Evolutionary conservation across 2,797 vertebrate species (phyloP), one percentile per base, ranked within the genome.

Genomic region (Gallirallus australis): DNA sequence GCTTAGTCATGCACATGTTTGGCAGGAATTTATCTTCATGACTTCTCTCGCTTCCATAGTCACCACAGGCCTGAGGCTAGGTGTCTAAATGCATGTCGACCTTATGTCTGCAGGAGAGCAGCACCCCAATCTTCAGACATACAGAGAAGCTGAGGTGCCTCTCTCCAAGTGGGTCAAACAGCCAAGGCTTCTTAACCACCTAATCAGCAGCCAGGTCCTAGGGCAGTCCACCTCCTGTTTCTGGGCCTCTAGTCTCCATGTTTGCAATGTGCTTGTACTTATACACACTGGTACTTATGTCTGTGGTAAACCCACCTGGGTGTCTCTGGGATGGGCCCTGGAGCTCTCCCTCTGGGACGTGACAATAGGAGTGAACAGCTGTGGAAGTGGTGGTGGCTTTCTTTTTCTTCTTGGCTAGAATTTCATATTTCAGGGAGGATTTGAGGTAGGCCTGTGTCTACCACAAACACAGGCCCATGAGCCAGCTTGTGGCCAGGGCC

Each of bases 1-100:
- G 59, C 73, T 94, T 95, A 92, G 86, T 95, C 93, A 95, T 61
- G 27, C 82, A 35, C 27, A 52, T 79, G 28, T 90, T 95, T 90
- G 86, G 77, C 92, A 95, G 85, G 85, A 95, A 78, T 88, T 83
- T 88, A 64, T 69, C 73, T 86, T 70, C 3, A 1, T 76, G 70
- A 81, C 70, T 94, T 57, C 69, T 92, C 64, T 87, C 0, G 1
- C 87, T 95, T 89, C 86, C 54, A 20, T 12, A 82, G 66, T 33
- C 90, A 77, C 54, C 63, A 24, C 4, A 35, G 56, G 83, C 93
- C 82, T 75, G 69, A 84, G 92, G 93, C 73, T 76, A 94, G 30
- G 31, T 76, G 28, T 84, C 93, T 92, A 79, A 94, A 88, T 54
- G 81, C n/a, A 21, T 19, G 63, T 18, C 9, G 6, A 68, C 37